Conservation (phyloP, 2,797 vertebrate genomes). For the Masticophis lateralis region DNA sequence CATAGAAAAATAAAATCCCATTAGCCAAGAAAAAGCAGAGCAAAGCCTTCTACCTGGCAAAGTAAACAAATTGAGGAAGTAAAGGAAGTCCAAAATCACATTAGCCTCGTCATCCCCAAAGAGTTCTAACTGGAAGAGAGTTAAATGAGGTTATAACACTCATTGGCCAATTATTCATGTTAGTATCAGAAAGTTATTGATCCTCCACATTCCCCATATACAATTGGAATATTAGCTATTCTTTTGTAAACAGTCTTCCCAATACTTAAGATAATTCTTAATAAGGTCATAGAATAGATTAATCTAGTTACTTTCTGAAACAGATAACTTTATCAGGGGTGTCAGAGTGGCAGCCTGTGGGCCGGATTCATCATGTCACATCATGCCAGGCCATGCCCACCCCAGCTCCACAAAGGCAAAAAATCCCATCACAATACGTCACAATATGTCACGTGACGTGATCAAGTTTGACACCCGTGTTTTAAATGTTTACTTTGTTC, state of each 20-base stretch:
- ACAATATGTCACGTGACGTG: too few relatives aligned
- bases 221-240: not conserved
- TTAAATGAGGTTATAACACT: not conserved
- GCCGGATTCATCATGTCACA: too few relatives aligned
- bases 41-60: not conserved
- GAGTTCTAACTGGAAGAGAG: not conserved
- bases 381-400: too few relatives aligned
- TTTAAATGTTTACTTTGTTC: not conserved
- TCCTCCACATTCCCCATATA: not conserved
- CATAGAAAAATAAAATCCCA: not conserved
- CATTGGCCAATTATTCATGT: not conserved
- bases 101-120: not conserved
- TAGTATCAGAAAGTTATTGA: not conserved
- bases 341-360: too few relatives aligned
- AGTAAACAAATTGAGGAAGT: not conserved
- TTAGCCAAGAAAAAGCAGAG: not conserved
- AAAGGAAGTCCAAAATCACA: not conserved
- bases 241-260: conserved; percentile 26
- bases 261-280: conserved; percentile 51
- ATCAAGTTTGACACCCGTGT: too few relatives aligned
- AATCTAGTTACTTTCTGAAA: conserved; percentile 9
- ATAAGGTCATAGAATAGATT: conserved; percentile 34
- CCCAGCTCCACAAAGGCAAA: too few relatives aligned
- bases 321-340: not conserved
- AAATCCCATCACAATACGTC: too few relatives aligned